Evolutionary conservation across 1,140 invertebrate genomes (phyloP), one percentile per base, ranked within the genome.

Genomic region (Drosophila kepulauana): DNA sequence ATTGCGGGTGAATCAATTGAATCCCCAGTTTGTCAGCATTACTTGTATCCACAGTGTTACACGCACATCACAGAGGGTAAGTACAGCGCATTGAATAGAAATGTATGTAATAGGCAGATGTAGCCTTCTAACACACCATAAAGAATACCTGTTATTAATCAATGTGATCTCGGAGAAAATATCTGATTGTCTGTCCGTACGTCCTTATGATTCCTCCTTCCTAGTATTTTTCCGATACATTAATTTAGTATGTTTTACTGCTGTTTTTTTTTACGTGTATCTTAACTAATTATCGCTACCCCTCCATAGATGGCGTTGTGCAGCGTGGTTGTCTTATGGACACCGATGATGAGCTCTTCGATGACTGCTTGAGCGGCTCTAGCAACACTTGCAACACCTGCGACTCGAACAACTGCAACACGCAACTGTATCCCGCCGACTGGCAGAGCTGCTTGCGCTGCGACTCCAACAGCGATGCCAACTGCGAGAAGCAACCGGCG

Each of bases 391-490:
- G 90, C 52, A 35, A 62, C 11, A 7, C 75, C 1, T 91, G 90
- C 54, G 54, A 56, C 51, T 11, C n/a, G 1, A 75, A 90, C 10
- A 7, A 5, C 13, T 91, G 90, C 64, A 91, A 91, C 58, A 72
- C 28, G 0, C 48, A 62, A 2, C 20, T 91, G 0, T 91, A 68
- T 10, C 90, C 90, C 6, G 20, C 64, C 2, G 73, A 87, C 16
- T 90, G 90, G 78, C 52, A 64, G 10, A 78, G 74, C n/a, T 91
- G 90, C 16, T 30, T 84, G 45, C 86, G 75, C 20, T 91, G 90
- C 57, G 82, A 91, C n/a, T 91, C 90, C 25, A 16, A 13, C 11
- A 63, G 6, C 3, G 81, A 90, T 33, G 67, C 28, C 0, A 35
- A 79, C 30, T 91, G 90, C 38, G 86, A 58, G 3, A 56, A 71